phyloP scores from a whole-genome alignment of 2,888 invertebrate species.

The Schrankia costaestrigalis region DNA sequence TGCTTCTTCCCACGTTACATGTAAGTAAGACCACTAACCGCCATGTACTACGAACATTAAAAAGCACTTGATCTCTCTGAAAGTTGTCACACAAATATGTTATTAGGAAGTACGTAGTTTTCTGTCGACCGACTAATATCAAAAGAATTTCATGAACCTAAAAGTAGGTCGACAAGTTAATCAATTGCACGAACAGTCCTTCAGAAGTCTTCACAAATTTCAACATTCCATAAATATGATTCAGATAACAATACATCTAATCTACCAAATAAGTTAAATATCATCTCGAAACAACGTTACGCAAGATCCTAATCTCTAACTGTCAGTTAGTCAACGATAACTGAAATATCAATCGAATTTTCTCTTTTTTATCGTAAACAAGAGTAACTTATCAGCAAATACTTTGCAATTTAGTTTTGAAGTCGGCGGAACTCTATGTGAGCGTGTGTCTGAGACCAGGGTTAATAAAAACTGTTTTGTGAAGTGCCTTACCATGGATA shows the following conservation, averaged over 20 bases:
- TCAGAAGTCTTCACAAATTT: conserved; percentile 44
- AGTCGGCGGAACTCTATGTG: conserved; percentile 40
- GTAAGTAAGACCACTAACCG: too few species aligned
- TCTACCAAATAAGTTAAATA: conserved; percentile 44
- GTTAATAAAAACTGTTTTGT: too few species aligned
- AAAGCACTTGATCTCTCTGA: too few species aligned
- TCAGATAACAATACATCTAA: conserved; percentile 46
- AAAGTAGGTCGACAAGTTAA: too few species aligned
- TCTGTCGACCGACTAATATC: too few species aligned
- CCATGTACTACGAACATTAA: too few species aligned
- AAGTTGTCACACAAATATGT: too few species aligned
- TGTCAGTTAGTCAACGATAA: conserved; percentile 61
- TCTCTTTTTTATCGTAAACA: conserved; percentile 54
- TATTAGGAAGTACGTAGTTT: too few species aligned
- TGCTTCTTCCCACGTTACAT: too few species aligned
- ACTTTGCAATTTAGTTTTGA: conserved; percentile 46
- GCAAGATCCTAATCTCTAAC: conserved; percentile 65
- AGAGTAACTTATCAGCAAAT: conserved; percentile 36
- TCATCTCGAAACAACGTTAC: conserved; percentile 50
- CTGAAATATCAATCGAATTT: conserved; percentile 45
- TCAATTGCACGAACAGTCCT: conserved; percentile 34
- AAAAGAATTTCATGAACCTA: too few species aligned
- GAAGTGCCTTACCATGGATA: conserved; percentile 70
- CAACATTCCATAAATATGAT: conserved; percentile 45
- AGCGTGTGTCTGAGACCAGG: conserved; percentile 30